Conservation (phyloP, 2,797 vertebrate species). For the Amblyraja radiata region DNA sequence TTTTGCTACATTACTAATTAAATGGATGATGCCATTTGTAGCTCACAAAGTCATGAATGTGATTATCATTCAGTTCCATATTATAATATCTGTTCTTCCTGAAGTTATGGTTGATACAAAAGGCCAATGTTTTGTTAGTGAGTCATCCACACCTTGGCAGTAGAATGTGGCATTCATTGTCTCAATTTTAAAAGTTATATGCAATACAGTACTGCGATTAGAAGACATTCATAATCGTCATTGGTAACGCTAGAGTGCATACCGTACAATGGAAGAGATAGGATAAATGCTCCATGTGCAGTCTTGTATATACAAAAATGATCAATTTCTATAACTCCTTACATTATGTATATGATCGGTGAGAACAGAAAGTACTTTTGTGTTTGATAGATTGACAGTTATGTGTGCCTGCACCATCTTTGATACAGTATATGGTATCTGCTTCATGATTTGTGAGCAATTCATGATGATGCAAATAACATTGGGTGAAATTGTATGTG, state of each 20-base stretch:
- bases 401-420: not conserved
- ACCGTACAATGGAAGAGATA: not conserved
- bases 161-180: not conserved
- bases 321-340: not conserved
- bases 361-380: not conserved
- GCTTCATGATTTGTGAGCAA: conserved; percentile 27
- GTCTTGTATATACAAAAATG: not conserved
- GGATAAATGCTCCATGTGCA: not conserved
- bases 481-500: conserved; percentile 21
- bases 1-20: not conserved
- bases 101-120: not conserved
- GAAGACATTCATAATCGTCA: not conserved
- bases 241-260: not conserved
- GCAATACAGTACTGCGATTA: not conserved
- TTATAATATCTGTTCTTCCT: not conserved
- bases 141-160: not conserved
- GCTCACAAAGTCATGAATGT: not conserved
- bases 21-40: not conserved
- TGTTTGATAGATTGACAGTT: not conserved
- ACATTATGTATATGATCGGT: not conserved
- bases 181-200: not conserved
- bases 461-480: conserved; percentile 34
- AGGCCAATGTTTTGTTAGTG: not conserved
- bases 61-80: not conserved
- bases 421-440: not conserved